These are phyloP conservation scores for Phymastichus coffea DNA, from an alignment of 1,140 invertebrate genomes.

Conservation along the genomic window DNA sequence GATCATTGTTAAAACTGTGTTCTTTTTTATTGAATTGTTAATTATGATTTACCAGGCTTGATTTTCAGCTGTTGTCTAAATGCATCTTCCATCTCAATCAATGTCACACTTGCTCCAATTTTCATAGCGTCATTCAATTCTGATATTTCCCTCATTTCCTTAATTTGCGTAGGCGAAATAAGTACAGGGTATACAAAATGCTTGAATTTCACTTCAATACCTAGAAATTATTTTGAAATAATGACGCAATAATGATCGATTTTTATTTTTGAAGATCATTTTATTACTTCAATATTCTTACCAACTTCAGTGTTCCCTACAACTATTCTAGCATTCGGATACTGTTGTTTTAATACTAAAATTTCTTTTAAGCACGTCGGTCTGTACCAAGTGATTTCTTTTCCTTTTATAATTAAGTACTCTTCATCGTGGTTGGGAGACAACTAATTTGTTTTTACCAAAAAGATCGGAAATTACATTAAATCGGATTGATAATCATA, in stretches of 20 bases:
- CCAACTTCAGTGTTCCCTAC: slow-evolving; percentile 94
- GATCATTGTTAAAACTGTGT: slow-evolving; percentile 1
- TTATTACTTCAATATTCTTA: slow-evolving; percentile 28
- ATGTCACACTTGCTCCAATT: slow-evolving; percentile 78
- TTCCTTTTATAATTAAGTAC: slow-evolving; percentile 69
- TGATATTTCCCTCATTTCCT: slow-evolving; percentile 67
- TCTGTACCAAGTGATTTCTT: slow-evolving; percentile 76
- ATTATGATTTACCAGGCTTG: slow-evolving; percentile 52
- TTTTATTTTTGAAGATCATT: too few relatives aligned
- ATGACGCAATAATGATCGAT: too few relatives aligned
- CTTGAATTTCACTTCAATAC: slow-evolving; percentile 89
- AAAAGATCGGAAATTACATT: too few relatives aligned
- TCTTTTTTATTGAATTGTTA: background rate
- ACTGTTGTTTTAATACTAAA: slow-evolving; percentile 70
- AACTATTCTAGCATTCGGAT: slow-evolving; percentile 81
- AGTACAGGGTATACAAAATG: slow-evolving; percentile 79
- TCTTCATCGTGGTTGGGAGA: slow-evolving; percentile 63
- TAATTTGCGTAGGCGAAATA: slow-evolving; percentile 73
- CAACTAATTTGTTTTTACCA: too few relatives aligned
- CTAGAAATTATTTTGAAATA: slow-evolving; percentile 35
- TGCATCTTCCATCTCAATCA: slow-evolving; percentile 70
- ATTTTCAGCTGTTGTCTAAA: slow-evolving; percentile 62
- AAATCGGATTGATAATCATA: too few relatives aligned
- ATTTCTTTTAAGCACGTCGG: slow-evolving; percentile 72
- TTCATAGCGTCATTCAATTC: slow-evolving; percentile 61